phyloP scores from a whole-genome alignment of 2,888 invertebrate species.

The Hyposoter dolosus region DNA sequence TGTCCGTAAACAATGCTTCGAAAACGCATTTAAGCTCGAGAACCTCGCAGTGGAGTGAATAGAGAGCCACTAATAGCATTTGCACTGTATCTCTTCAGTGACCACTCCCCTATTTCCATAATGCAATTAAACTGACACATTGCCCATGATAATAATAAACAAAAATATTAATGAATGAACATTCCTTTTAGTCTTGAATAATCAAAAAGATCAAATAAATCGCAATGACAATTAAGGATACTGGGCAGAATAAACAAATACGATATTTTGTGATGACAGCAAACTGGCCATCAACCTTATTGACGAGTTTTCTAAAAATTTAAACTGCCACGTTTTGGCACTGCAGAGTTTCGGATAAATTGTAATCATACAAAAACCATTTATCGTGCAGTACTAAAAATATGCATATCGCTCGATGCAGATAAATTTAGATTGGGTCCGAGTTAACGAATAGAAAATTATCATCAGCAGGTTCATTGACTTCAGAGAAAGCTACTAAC shows the following conservation, averaged over 20 bases:
- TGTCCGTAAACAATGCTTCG: conserved; percentile 2
- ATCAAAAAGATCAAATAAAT: neutral
- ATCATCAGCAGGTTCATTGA: neutral
- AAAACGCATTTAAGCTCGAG: neutral
- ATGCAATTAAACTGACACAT: conserved; percentile 24
- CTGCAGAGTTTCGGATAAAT: neutral
- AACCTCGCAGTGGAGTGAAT: conserved; percentile 3
- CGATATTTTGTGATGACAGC: too few species aligned
- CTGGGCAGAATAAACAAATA: neutral
- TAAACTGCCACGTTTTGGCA: neutral
- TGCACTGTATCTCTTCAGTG: conserved; percentile 24
- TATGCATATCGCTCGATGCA: neutral
- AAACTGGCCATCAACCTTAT: neutral
- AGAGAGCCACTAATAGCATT: conserved; percentile 21
- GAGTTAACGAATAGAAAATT: neutral
- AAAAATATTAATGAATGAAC: neutral
- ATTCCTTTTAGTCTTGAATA: neutral
- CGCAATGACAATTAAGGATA: neutral
- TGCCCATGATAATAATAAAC: conserved; percentile 6
- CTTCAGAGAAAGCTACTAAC: neutral
- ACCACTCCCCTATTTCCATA: conserved; percentile 15
- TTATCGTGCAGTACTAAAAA: neutral
- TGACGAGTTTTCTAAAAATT: neutral
- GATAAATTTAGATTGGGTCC: neutral
- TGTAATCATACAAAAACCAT: neutral